Evolutionary conservation across 2,888 invertebrate genomes (phyloP), one percentile per base, ranked within the genome.

Genomic region (Eristalinus aeneus): DNA sequence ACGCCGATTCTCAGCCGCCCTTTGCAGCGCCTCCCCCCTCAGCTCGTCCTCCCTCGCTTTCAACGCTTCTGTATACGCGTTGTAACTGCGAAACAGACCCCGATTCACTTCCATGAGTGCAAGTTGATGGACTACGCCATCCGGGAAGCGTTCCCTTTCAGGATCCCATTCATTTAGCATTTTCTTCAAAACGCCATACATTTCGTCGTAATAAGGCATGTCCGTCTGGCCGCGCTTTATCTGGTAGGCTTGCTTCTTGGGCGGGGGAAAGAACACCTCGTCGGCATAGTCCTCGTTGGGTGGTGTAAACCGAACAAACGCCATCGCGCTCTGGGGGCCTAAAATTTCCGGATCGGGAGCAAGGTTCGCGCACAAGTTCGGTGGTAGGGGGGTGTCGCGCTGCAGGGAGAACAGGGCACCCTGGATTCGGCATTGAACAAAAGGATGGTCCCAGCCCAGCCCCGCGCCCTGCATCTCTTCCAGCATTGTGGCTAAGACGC

Each of bases 231-330:
- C 12, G 11, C 1, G 22, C 5, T 56, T 22, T 23, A 39, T 34
- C 8, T 74, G 74, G 20, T 27, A 71, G 6, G 61, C 0, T 20
- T 82, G 72, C 71, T 94, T 93, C 61, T 93, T 92, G 80, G 94
- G 90, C 74, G 96, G 95, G 27, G 97, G 97, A 91, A 94, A 96
- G 91, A 96, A 97, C 16, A 96, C 94, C 93, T 97, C 96, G 90
- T 97, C 96, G n/a, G 97, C 96, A 90, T 95, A 97, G 88, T 95
- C 95, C 90, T 96, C 94, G 75, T 89, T 89, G 72, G 94, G 94
- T 12, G 97, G 97, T 8, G 95, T 95, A 89, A 96, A 97, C 88
- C 96, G 96, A 32, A 97, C 96, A 89, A 96, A 95, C 34, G 97
- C 97, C 90, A 96, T 93, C 27, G 94, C 93, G 90, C 96, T 95